Conservation (phyloP, 2,797 vertebrate species). For the Melanotaenia nigrans region DNA sequence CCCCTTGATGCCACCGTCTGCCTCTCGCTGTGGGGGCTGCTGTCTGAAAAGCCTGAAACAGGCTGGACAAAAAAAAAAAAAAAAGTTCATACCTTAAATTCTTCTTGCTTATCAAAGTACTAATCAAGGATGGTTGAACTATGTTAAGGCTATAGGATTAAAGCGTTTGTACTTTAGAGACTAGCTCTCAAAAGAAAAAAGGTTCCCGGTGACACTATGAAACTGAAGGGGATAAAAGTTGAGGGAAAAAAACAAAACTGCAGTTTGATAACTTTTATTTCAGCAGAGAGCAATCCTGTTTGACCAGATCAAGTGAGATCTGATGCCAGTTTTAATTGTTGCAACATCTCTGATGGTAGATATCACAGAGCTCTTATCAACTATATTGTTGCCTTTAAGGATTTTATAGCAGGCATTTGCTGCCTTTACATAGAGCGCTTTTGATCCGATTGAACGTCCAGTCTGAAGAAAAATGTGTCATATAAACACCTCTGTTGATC, state of each 20-base stretch:
- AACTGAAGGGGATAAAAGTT: neutral
- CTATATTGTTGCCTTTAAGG: no score
- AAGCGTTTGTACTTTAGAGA: neutral
- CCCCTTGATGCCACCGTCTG: conserved; percentile 3
- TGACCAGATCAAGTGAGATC: neutral
- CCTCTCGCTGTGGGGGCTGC: conserved; percentile 12
- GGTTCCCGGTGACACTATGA: neutral
- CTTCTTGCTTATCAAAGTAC: neutral
- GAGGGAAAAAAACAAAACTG: neutral
- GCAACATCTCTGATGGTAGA: neutral
- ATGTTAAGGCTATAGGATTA: neutral
- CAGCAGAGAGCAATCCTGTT: neutral
- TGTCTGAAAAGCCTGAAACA: conserved; percentile 6
- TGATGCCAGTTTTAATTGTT: no score
- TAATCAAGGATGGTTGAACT: neutral
- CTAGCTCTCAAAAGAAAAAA: neutral
- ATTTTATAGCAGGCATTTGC: no score
- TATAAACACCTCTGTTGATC: neutral
- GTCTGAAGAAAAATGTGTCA: neutral
- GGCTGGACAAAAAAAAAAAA: neutral
- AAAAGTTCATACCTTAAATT: neutral
- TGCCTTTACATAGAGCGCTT: neutral
- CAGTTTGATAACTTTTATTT: neutral
- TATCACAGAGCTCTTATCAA: no score
- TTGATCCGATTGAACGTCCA: neutral